Evolutionary conservation across 2,113 vertebrate genomes (phyloP).

Genomic region (Ochotona curzoniae): DNA sequence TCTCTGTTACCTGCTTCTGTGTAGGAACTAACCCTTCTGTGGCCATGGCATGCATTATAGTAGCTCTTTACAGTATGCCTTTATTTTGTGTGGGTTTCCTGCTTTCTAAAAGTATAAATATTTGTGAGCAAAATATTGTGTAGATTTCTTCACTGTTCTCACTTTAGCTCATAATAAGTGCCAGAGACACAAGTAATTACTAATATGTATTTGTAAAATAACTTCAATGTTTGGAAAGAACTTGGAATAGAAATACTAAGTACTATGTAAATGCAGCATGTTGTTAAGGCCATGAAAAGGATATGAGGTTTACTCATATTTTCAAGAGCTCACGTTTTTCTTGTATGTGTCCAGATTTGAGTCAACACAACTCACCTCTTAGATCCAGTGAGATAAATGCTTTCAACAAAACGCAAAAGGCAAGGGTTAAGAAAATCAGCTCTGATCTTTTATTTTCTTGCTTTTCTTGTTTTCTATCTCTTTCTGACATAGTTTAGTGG

Average conservation of each 20-base stretch:
- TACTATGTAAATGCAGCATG: neutral
- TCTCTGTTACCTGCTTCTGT: neutral
- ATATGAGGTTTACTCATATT: neutral
- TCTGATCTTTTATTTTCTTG: neutral
- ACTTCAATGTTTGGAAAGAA: neutral
- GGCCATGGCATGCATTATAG: neutral
- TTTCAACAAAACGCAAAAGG: neutral
- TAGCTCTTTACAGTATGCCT: neutral
- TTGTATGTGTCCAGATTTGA: neutral
- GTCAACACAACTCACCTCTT: neutral
- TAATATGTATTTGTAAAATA: neutral
- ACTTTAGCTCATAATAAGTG: neutral
- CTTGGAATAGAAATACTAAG: neutral
- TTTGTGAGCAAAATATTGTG: neutral
- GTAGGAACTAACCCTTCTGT: neutral
- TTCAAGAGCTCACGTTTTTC: neutral
- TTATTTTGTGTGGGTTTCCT: neutral
- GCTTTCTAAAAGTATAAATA: neutral
- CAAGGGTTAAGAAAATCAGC: slow-evolving; percentile 40
- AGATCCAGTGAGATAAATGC: neutral
- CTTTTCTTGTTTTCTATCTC: slow-evolving; percentile 15
- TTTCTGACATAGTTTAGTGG: slow-evolving; percentile 36
- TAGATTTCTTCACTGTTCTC: neutral
- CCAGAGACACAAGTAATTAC: neutral
- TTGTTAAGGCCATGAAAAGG: neutral